These are phyloP conservation scores for Agonopterix heracliana DNA, from an alignment of 2,888 invertebrate species.

Conservation along the genomic window DNA sequence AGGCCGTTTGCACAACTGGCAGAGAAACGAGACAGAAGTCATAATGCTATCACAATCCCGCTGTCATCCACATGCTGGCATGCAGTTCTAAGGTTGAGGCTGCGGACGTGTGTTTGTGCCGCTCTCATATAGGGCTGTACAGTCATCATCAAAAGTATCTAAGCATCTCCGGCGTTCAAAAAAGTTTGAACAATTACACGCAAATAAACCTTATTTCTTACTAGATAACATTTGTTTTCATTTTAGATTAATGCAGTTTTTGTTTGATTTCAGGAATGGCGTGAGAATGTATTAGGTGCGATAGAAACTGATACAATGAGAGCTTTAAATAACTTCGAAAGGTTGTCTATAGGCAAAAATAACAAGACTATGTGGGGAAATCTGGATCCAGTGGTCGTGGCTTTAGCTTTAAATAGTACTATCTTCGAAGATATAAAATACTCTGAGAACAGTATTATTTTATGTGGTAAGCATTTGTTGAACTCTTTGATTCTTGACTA, in stretches of 20 bases:
- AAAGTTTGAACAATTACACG: too few relatives aligned
- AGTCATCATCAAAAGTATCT: too few relatives aligned
- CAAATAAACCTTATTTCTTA: too few relatives aligned
- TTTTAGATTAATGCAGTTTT: too few relatives aligned
- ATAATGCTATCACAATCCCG: too few relatives aligned
- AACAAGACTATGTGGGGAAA: conserved; percentile 34
- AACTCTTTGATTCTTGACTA: too few relatives aligned
- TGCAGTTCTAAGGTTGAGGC: conserved; percentile 29
- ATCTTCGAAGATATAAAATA: conserved; percentile 48
- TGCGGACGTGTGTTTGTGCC: conserved; percentile 33
- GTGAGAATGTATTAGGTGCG: conserved; percentile 40
- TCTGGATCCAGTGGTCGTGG: conserved; percentile 48
- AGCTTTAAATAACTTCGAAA: conserved; percentile 48
- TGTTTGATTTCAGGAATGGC: conserved; percentile 40
- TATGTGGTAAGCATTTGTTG: conserved; percentile 39
- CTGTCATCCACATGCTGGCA: too few relatives aligned
- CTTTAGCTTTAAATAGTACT: conserved; percentile 37
- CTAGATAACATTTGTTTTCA: too few relatives aligned
- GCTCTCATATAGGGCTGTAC: too few relatives aligned
- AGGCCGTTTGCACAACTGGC: too few relatives aligned
- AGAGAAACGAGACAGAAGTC: too few relatives aligned
- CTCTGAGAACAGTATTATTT: conserved; percentile 44
- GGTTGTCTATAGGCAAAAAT: conserved; percentile 21
- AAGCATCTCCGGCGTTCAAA: too few relatives aligned
- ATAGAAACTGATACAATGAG: conserved; percentile 47